Conservation (phyloP, 1,140 invertebrate species). For the Armadillidium nasatum region DNA sequence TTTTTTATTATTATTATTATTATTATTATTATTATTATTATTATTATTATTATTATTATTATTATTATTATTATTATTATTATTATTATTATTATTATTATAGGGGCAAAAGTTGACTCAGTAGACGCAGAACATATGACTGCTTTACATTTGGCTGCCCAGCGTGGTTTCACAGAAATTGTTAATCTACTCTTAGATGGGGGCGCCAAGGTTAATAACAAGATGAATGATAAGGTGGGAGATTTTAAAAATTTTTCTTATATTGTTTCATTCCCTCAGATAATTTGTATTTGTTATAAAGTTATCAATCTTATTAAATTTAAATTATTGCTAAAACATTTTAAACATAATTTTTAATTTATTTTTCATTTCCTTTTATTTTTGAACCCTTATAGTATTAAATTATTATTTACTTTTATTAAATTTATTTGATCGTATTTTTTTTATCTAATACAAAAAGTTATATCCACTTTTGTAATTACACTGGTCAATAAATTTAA, state of each 20-base stretch:
- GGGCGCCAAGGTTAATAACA: constrained; percentile 47
- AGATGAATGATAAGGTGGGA: constrained; percentile 48
- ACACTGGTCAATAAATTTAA: too few relatives aligned
- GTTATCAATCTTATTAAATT: not conserved
- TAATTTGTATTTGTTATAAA: not conserved
- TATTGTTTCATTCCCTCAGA: not conserved
- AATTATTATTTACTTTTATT: too few relatives aligned
- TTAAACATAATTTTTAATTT: too few relatives aligned
- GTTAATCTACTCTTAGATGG: constrained; percentile 46
- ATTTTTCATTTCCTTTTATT: too few relatives aligned
- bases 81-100: not conserved
- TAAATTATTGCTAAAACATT: not conserved
- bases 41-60: too few relatives aligned
- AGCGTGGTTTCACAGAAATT: constrained; percentile 48
- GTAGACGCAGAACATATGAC: constrained; percentile 50
- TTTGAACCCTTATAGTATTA: too few relatives aligned
- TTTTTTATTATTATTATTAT: too few relatives aligned
- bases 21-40: too few relatives aligned
- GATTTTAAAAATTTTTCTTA: not conserved
- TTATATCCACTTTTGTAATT: too few relatives aligned
- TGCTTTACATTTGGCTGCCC: constrained; percentile 51
- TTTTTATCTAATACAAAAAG: too few relatives aligned
- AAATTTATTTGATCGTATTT: too few relatives aligned
- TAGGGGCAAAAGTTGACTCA: constrained; percentile 45
- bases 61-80: too few relatives aligned